Percentiles rank a stretch among this genome's conserved stretches.
Conservation (phyloP, 2,888 invertebrate genomes). For the Agonopterix heracliana region DNA sequence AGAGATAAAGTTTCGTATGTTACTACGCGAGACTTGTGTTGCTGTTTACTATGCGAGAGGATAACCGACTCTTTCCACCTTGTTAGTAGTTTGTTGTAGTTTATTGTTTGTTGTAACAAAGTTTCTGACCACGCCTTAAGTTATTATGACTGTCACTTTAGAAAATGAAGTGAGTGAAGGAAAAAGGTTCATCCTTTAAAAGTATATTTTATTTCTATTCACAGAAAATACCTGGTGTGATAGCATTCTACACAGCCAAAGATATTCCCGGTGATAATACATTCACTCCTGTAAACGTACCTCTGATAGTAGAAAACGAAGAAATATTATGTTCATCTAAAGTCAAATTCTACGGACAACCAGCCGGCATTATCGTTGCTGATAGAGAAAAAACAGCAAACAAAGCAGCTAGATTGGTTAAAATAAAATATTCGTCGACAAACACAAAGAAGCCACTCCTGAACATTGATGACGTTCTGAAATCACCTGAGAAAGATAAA, state of each 20-base stretch:
- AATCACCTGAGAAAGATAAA: conserved; percentile 27
- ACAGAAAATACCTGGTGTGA: conserved; percentile 76
- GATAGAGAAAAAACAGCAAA: conserved; percentile 71
- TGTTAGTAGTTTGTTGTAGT: no score
- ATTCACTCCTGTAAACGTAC: conserved; percentile 12
- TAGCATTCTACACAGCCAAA: conserved; percentile 74
- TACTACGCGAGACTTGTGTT: no score
- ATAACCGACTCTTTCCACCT: no score
- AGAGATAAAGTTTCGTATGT: no score
- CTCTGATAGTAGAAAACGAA: conserved; percentile 24
- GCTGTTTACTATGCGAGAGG: no score
- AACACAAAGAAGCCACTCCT: conserved; percentile 37
- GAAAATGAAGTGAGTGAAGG: no score
- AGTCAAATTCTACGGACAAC: conserved; percentile 78
- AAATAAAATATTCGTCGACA: conserved; percentile 56
- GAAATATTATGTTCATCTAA: conserved; percentile 59
- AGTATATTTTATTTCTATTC: conserved; percentile 12
- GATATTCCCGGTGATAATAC: conserved; percentile 78
- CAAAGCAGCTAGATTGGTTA: conserved; percentile 69
- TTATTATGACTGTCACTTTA: no score
- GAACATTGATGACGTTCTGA: conserved; percentile 43
- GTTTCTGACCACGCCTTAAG: no score
- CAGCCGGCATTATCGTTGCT: conserved; percentile 82
- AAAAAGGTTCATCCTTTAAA: no score
- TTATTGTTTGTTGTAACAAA: no score